A percentile compares a stretch with the other conserved stretches of the same genome.
Conservation (phyloP, 2,797 vertebrate genomes). For the Falco concolor region DNA sequence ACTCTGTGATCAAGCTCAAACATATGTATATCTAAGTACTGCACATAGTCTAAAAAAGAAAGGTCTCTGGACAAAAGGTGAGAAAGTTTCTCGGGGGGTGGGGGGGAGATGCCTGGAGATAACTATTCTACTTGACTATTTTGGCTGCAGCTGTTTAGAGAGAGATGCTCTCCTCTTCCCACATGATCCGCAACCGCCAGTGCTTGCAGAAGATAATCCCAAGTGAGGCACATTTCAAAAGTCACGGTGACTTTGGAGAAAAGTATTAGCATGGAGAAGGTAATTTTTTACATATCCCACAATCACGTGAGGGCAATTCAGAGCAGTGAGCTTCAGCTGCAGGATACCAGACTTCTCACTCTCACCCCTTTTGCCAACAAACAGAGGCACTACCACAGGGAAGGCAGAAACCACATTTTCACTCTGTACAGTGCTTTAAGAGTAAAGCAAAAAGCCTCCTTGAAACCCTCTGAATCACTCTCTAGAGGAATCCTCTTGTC, state of each 20-base stretch:
- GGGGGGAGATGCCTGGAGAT: fast-evolving
- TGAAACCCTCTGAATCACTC: background rate
- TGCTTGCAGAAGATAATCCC: background rate
- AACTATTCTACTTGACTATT: fast-evolving
- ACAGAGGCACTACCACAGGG: background rate
- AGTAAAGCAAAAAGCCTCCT: fast-evolving
- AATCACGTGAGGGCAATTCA: fast-evolving
- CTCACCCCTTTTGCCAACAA: background rate
- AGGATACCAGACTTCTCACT: background rate
- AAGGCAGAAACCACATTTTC: background rate
- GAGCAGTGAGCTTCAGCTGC: background rate
- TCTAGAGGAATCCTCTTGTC: fast-evolving
- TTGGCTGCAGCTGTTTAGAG: background rate
- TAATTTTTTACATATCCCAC: background rate
- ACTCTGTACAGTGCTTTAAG: fast-evolving
- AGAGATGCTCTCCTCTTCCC: background rate
- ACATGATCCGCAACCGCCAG: background rate
- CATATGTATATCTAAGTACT: background rate
- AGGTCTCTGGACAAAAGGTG: fast-evolving
- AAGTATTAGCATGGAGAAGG: fast-evolving
- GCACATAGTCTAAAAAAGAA: background rate
- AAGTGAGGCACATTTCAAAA: background rate
- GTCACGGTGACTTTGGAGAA: background rate
- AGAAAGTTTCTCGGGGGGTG: background rate
- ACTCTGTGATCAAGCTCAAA: background rate